Base-by-base conservation (phyloP, 2,797 vertebrate species). In the Sparidentex hasta region DNA sequence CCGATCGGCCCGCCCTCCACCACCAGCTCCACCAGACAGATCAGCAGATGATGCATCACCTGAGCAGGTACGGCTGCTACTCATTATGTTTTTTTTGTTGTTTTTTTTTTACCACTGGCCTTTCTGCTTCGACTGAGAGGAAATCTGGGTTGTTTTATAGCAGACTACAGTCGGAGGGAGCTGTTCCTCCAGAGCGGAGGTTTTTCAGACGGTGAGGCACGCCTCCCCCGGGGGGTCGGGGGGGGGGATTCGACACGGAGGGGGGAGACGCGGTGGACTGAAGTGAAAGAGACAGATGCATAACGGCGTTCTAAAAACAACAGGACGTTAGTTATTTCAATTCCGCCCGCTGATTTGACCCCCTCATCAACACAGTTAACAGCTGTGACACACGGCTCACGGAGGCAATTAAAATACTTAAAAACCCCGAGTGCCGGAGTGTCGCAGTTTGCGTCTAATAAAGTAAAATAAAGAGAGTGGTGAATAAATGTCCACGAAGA, bases 1-100 rank as follows among this genome's bases (percentile, higher is more conserved):
- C 93, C 2, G 97, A 96, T 52, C 93, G 94, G 1, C 76, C 67
- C 4, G 61, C 20, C 46, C 90, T 92, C 68, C 93, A 92, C 20
- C 88, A 88, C 17, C 92, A 90, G 0, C 81, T 78, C 7, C 88
- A 88, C 38, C 74, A 84, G 12, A 5, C 51, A 13, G 83, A 93
- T 25, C 85, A 87, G 65, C 84, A 92, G 76, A 46, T 71, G 55
- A 0, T 44, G 64, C 90, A 90, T 20, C 93, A 92, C 74, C 84
- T 90, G 52, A 89, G 47, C 88, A 90, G 87, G 92, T 94, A 68
- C 0, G 25, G 7, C 29, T 33, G 6, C 29, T 33, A 33, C 29
- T 33, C 29, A 33, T 33, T 14, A 5, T 18, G 13, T 20, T 20
- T 29, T 7, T 33, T 33, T 33, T 33, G 1, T 33, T 33, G 1